Base-by-base conservation (phyloP, 2,888 invertebrate genomes). In the Portevinia maculata region DNA sequence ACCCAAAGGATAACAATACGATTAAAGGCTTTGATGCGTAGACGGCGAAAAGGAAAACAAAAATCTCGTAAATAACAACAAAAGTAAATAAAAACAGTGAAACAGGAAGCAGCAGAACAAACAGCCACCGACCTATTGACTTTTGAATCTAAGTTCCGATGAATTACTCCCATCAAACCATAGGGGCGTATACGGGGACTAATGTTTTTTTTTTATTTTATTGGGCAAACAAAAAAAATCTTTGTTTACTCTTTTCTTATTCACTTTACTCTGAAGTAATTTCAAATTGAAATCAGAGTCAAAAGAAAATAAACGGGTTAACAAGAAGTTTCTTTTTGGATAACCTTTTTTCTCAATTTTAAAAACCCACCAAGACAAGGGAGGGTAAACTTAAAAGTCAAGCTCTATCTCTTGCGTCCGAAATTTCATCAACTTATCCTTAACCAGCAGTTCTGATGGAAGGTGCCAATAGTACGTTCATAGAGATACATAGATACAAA, bases 1-100 rank as follows among this genome's bases (percentile, higher is more conserved):
- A 52, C 57, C 71, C 78, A 83, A 78, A 83, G 83, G 78, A 83
- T 83, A 83, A 78, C 71, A 78, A 78, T 67, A 60, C 65, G 83
- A 76, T 83, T 71, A 78, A 65, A 62, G 60, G 78, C 83, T 73
- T 73, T 78, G 83, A 83, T 83, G 65, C 83, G 71, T 65, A 65
- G 78, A 65, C 65, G 41, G n/a, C 37, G 34, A 52, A 62, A 41
- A 13, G 7, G 17, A 62, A 55, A 53, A 41, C 11, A 17, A 44
- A 21, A 37, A 39, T 60, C 15, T 34, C 8, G 53, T 24, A 46
- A 52, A 28, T 37, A 48, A 60, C 15, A 53, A 71, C 32, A 53
- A 67, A 55, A 70, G 65, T 59, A 64, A 75, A 75, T 64, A 81
- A 76, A 46, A 67, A 53, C 13, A 64, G 48, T 48, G 50, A 59